phyloP scores from a whole-genome alignment of 2,113 vertebrate genomes.

The Oplegnathus fasciatus region DNA sequence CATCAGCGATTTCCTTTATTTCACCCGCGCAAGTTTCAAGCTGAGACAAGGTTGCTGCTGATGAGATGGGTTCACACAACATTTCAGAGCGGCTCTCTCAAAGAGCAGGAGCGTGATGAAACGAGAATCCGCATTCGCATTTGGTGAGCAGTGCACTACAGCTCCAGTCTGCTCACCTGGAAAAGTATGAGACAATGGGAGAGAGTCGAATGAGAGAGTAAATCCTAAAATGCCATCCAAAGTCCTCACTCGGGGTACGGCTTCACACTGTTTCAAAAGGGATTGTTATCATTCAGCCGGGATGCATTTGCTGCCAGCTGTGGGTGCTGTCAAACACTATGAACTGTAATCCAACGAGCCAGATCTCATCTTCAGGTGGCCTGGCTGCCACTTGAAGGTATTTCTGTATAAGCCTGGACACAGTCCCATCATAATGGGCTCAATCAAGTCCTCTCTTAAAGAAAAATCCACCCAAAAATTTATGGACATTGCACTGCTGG shows the following conservation, averaged over 20 bases:
- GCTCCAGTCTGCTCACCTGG: conserved; percentile 57
- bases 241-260: conserved; percentile 3
- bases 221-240: conserved; percentile 41
- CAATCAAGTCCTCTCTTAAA: conserved; percentile 18
- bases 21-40: conserved; percentile 37
- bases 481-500: neutral
- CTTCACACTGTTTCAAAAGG: conserved; percentile 36
- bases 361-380: conserved; percentile 40
- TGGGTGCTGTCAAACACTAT: conserved; percentile 43
- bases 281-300: conserved; percentile 44
- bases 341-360: conserved; percentile 56
- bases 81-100: conserved; percentile 28
- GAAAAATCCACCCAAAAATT: conserved; percentile 8
- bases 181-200: conserved; percentile 37
- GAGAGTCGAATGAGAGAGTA: neutral
- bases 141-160: neutral
- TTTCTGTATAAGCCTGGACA: conserved; percentile 42
- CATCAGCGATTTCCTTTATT: conserved; percentile 47
- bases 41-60: conserved; percentile 53
- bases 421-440: conserved; percentile 41
- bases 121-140: conserved; percentile 21
- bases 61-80: conserved; percentile 49
- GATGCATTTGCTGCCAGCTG: conserved; percentile 48
- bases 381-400: conserved; percentile 45
- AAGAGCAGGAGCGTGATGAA: conserved; percentile 39